Conservation (phyloP, 2,888 invertebrate genomes). For the Orthosia incerta region DNA sequence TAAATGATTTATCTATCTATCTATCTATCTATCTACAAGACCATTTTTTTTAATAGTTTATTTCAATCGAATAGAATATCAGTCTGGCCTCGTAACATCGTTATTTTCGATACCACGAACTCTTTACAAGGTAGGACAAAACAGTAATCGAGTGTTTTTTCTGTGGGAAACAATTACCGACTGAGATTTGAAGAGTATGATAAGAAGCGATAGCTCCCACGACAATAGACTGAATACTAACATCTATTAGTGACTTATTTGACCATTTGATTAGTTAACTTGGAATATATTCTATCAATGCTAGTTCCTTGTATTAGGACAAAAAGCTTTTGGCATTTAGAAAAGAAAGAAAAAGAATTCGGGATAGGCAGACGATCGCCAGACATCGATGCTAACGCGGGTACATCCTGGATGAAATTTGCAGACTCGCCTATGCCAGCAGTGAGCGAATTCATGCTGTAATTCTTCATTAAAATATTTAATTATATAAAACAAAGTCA, state of each 20-base stretch:
- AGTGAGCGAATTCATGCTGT: too few species aligned
- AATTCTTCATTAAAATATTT: too few species aligned
- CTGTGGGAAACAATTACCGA: slow-evolving; percentile 36
- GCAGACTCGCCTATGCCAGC: too few species aligned
- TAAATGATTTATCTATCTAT: too few species aligned
- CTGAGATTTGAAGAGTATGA: slow-evolving; percentile 17
- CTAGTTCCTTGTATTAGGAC: not conserved
- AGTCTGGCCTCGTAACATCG: not conserved
- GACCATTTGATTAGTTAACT: slow-evolving; percentile 8
- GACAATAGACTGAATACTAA: slow-evolving; percentile 21
- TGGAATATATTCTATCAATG: not conserved
- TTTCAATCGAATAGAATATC: not conserved
- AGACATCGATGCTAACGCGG: not conserved
- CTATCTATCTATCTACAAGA: too few species aligned
- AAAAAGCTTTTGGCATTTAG: not conserved
- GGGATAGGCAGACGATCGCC: not conserved
- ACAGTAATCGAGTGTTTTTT: slow-evolving; percentile 22
- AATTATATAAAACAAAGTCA: too few species aligned
- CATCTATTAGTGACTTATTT: slow-evolving; percentile 4
- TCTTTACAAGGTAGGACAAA: not conserved
- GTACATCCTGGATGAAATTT: not conserved
- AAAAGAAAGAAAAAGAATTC: too few species aligned
- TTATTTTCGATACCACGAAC: slow-evolving; percentile 2
- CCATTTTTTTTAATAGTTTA: too few species aligned
- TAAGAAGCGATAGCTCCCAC: slow-evolving; percentile 17